Base-by-base conservation (phyloP, 1,140 invertebrate species). In the Euglossa dilemma region DNA sequence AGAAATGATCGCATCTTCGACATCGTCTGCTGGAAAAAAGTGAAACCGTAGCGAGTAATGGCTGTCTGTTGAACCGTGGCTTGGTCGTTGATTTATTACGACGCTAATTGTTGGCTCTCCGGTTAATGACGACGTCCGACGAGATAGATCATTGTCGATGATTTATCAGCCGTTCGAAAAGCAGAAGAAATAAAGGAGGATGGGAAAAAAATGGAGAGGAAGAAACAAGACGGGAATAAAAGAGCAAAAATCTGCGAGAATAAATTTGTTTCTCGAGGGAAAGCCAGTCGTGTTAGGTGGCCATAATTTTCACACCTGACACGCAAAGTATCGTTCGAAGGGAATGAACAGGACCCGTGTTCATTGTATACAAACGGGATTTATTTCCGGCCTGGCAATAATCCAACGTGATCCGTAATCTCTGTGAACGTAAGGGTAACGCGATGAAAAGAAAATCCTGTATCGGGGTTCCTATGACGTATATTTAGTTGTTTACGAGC, bases 361-460 rank as follows among this genome's bases (percentile, higher is more conserved):
- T 18, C 14, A 45, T 28, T 76, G 47, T 66, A 25, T 80, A 85
- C 74, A 57, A n/a, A 16, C 4, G 12, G 47, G 54, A 76, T 85
- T 81, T 85, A 76, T 85, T 72, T 67, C 36, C 66, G 52, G 23
- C 36, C n/a, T 72, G 8, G 12, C 47, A 52, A 81, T 18, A 50
- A 23, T 28, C 8, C 23, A 36, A 61, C 70, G 57, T 70, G 64
- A 80, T 81, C 57, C 47, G 50, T 36, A 25, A 28, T 25, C 64
- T n/a, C 14, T 71, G n/a, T 23, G 14, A 57, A n/a, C 36, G n/a
- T 61, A 79, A 66, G 57, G 57, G 36, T 36, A 72, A 80, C 16
- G 23, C 11, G 63, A 84, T 74, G 54, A 80, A 50, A 54, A 52
- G 74, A 84, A 74, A 84, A 79, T 84, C 61, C 47, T n/a, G 61